Base-by-base conservation (phyloP, 2,113 vertebrate genomes). In the Gavia stellata region DNA sequence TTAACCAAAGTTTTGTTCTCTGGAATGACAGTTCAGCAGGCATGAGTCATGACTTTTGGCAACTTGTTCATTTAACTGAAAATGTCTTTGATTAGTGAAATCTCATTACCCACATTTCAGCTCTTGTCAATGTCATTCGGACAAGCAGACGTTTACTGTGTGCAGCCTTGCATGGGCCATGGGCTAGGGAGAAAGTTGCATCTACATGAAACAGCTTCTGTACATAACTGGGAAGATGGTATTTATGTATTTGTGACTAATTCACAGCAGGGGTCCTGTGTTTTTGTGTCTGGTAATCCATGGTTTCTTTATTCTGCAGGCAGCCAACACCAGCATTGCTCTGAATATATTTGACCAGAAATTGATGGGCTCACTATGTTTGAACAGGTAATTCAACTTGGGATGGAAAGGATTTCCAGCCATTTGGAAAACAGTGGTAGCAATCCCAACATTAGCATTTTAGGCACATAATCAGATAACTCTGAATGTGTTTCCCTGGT, bases 341-440 rank as follows among this genome's bases (percentile, higher is more conserved):
- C 90, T 98, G 93, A 97, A 94, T 68, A 93, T 98, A 92, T 92
- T 98, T 96, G 97, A 98, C 94, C 96, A 97, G 80, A 98, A 96
- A 77, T 28, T 98, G 90, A 78, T 98, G 84, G 97, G 97, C 49
- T 98, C 97, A 0, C 92, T 98, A 9, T 98, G 98, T 92, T 95
- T 98, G 73, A 97, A 98, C 93, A 98, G 98, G 98, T 98, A 98
- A 98, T 81, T 53, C 31, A 66, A 19, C 33, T 12, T 44, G 28
- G 23, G 31, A 52, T 49, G 25, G 65, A 82, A 80, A 67, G 19
- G 4, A 34, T 63, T 92, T 75, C 42, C 63, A 91, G 45, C 16
- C 15, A 38, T 56, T 77, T 77, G 34, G 42, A 75, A 91, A n/a
- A n/a, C n/a, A n/a, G 26, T 4, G 20, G 68, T 74, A 58, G 67